Conservation (phyloP, 2,113 vertebrate genomes). For the Quiscalus mexicanus region DNA sequence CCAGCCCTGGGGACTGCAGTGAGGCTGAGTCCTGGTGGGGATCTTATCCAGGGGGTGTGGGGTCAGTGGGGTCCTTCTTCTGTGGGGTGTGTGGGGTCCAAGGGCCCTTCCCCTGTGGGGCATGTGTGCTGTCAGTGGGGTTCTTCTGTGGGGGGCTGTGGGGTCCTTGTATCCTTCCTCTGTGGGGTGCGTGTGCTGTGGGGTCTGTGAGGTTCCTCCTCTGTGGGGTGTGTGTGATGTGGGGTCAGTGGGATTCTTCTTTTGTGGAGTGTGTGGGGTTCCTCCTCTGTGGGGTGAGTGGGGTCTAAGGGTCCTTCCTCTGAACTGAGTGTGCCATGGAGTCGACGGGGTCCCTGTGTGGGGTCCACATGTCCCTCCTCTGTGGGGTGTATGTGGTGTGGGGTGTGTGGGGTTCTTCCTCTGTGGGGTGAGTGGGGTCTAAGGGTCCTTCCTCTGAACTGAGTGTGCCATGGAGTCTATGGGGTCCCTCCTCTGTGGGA, state of each 20-base stretch:
- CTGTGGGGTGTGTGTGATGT: too few species aligned
- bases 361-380: not conserved
- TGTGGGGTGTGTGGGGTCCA: not conserved
- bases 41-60: rapidly evolving
- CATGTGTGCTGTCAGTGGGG: not conserved
- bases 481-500: too few species aligned
- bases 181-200: not conserved
- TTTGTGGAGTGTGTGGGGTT: not conserved
- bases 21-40: not conserved
- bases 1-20: rapidly evolving
- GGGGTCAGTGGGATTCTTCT: too few species aligned
- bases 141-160: too few species aligned
- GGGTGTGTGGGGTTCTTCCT: not conserved
- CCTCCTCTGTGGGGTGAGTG: not conserved
- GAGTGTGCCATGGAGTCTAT: too few species aligned
- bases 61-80: not conserved
- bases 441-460: too few species aligned
- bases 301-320: too few species aligned
- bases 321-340: too few species aligned
- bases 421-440: too few species aligned
- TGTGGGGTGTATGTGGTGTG: too few species aligned
- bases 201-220: rapidly evolving
- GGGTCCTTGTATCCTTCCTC: too few species aligned
- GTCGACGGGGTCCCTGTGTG: too few species aligned
- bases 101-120: not conserved